Base-by-base conservation (phyloP, 1,140 invertebrate genomes). In the Drosophila chauvacae region DNA sequence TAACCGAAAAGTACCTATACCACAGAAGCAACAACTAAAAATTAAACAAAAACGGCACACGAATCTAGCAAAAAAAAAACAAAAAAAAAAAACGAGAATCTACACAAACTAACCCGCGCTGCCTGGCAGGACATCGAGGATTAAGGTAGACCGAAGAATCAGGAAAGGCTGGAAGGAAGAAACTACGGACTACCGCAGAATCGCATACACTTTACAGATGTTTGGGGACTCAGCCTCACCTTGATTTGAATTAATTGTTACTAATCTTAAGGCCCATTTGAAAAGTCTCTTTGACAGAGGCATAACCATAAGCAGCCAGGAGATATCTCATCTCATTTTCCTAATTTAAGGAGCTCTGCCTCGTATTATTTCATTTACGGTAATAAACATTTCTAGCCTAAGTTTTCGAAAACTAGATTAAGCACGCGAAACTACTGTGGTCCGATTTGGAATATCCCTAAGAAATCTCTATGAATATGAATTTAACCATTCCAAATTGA, bases 1-100 rank as follows among this genome's bases (percentile, higher is more conserved):
- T 60, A 77, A 81, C 75, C 39, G 47, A 68, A 63, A 81, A 63
- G 79, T 61, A 75, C 64, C 64, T 75, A 80, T 57, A 77, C 73
- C 82, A 61, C 63, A 84, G 57, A 63, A 60, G 68, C 70, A 30
- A 30, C 18, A 62, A 66, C 64, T 66, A 42, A 48, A 79, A 65
- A 44, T 37, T 26, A 59, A 71, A 44, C 28, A 42, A 63, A 42
- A 63, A 58, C 42, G 42, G 20, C 33, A 55, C 51, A 55, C 33
- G 60, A 50, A 33, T 48, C 16, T 26, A 37, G 11, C 23, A 23
- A 23, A 2, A 23, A 23, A 23, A 23, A 23, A 23, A 3, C 3
- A 23, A 23, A 3, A 23, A 23, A 30, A 23, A 11, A 30, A 41
- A 44, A 39, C 18, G n/a, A 39, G 37, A 59, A 74, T 58, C n/a